Percentiles rank a stretch among this genome's conserved stretches.
Evolutionary conservation across 1,140 invertebrate genomes (phyloP).

Genomic region (Helicoverpa armigera): DNA sequence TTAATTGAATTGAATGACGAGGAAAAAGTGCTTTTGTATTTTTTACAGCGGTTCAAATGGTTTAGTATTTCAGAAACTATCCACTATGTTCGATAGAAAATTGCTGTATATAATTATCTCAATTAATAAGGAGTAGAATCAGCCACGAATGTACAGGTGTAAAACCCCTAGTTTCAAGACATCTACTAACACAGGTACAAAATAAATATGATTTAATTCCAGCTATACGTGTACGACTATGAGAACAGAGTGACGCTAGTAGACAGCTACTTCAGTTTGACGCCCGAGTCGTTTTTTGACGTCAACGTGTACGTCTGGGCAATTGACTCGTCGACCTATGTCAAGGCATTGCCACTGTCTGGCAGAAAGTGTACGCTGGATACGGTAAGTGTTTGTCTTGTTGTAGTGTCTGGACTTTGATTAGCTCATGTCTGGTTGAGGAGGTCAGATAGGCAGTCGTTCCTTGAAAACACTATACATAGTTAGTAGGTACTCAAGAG

Average conservation of each 20-base stretch:
- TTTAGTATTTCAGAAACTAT: neutral
- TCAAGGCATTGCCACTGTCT: conserved; percentile 62
- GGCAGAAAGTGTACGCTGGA: conserved; percentile 69
- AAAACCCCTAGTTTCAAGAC: neutral
- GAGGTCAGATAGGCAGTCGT: no score
- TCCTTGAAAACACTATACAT: no score
- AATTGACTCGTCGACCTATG: conserved; percentile 72
- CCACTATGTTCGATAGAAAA: no score
- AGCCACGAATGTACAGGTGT: no score
- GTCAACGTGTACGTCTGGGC: conserved; percentile 69
- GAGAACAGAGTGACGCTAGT: conserved; percentile 66
- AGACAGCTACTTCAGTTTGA: conserved; percentile 65
- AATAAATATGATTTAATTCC: conserved; percentile 48
- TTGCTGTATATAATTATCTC: no score
- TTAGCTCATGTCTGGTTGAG: no score
- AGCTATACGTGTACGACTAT: conserved; percentile 72
- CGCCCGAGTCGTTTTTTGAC: conserved; percentile 64
- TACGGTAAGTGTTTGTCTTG: conserved; percentile 54
- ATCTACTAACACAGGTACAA: neutral
- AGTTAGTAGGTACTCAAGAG: no score
- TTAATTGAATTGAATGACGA: neutral
- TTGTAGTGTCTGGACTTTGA: no score
- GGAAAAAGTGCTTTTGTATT: neutral
- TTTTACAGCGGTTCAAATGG: neutral
- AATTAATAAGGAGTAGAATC: no score